These are phyloP conservation scores for Ailuropoda melanoleuca DNA, from an alignment of 2,113 vertebrate species.

Conservation along the genomic window DNA sequence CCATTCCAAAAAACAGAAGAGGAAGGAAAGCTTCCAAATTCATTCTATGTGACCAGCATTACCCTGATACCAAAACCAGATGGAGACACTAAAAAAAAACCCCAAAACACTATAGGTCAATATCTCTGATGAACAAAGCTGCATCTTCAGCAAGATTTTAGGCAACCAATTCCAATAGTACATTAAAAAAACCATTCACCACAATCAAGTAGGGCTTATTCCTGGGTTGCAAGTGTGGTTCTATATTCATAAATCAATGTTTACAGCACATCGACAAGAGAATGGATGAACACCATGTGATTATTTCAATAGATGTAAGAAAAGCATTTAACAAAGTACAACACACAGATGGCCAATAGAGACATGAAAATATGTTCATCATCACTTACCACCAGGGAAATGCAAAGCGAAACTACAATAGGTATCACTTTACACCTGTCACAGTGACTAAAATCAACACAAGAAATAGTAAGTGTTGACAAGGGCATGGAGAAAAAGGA, in stretches of 20 bases:
- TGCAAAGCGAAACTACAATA: background rate
- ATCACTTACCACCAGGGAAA: background rate
- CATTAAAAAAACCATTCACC: background rate
- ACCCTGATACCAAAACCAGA: background rate
- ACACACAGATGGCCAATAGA: background rate
- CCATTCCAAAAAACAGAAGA: background rate
- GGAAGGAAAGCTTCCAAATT: background rate
- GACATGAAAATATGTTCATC: background rate
- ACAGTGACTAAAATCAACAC: background rate
- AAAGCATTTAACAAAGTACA: background rate
- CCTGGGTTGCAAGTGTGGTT: background rate
- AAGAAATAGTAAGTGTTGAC: background rate
- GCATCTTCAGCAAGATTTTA: background rate
- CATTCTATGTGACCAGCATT: background rate
- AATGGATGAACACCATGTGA: background rate
- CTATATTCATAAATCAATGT: background rate
- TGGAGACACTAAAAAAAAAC: background rate
- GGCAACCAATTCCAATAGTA: background rate
- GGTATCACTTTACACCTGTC: background rate
- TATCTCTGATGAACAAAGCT: background rate
- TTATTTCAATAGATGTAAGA: background rate
- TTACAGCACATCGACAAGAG: background rate
- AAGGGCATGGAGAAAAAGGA: background rate
- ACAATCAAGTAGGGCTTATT: background rate
- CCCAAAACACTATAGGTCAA: background rate